Conservation (phyloP, 2,797 vertebrate species). For the Molossus alvarezi region DNA sequence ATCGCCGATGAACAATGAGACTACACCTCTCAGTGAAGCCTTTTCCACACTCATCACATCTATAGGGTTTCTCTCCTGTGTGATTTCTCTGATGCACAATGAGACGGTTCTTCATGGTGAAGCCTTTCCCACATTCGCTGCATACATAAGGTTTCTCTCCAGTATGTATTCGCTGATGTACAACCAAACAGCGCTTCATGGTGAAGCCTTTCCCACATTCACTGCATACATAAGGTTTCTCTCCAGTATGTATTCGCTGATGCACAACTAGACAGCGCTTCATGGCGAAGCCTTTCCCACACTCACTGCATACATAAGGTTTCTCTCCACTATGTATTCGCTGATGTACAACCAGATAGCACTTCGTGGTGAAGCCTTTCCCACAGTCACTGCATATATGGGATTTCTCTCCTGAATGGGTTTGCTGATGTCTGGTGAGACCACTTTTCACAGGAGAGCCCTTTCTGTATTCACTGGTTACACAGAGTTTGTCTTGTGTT, state of each 20-base stretch:
- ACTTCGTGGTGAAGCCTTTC: constrained; percentile 90
- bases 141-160: constrained; percentile 89
- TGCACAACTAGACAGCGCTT: constrained; percentile 76
- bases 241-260: constrained; percentile 73
- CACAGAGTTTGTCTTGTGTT: not conserved
- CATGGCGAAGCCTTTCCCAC: constrained; percentile 79
- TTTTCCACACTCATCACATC: constrained; percentile 91
- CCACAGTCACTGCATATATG: constrained; percentile 90
- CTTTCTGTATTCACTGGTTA: not conserved
- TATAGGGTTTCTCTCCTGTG: constrained; percentile 89
- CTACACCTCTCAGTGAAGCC: constrained; percentile 91
- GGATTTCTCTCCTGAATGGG: constrained; percentile 83
- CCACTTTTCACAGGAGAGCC: not conserved
- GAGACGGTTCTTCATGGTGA: constrained; percentile 90
- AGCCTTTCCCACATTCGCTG: constrained; percentile 90
- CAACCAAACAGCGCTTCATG: constrained; percentile 64
- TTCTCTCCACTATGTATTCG: constrained; percentile 90
- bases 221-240: constrained; percentile 67
- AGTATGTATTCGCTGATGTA: constrained; percentile 90
- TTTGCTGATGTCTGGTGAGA: not conserved
- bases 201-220: constrained; percentile 81
- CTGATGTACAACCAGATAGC: constrained; percentile 90
- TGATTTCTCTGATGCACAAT: constrained; percentile 91
- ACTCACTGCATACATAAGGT: constrained; percentile 60
- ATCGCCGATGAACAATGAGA: constrained; percentile 92